Conservation (phyloP, 37 sponge, comb jelly and placozoan genomes). For the Geodia barretti region DNA sequence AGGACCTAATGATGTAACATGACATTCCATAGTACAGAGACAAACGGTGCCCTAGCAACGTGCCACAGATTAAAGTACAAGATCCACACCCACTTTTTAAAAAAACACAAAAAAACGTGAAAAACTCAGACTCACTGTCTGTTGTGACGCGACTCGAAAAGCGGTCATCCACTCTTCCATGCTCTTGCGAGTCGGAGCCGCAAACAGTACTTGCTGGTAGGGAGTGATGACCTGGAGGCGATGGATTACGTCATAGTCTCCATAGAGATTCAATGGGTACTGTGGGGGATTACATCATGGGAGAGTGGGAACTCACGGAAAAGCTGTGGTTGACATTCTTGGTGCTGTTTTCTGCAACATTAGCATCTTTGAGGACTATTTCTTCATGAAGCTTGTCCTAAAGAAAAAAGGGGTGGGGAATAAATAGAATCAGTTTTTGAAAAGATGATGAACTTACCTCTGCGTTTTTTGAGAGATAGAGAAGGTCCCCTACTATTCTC, state of each 20-base stretch:
- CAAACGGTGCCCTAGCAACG: too few relatives aligned
- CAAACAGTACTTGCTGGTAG: conserved; percentile 54
- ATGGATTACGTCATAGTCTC: conserved; percentile 4
- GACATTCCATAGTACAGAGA: too few relatives aligned
- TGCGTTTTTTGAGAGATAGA: conserved; percentile 39
- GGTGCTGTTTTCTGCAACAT: conserved; percentile 83
- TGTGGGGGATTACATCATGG: neutral
- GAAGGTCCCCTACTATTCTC: conserved; percentile 9
- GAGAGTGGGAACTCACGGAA: conserved; percentile 49
- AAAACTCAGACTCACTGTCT: conserved; percentile 5
- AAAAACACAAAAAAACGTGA: conserved; percentile 1
- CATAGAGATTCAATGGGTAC: conserved; percentile 5
- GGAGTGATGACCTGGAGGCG: conserved; percentile 69
- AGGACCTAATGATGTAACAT: too few relatives aligned
- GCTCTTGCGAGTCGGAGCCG: conserved; percentile 73
- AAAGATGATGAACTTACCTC: conserved; percentile 21
- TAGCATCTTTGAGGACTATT: conserved; percentile 64
- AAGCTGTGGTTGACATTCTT: conserved; percentile 89
- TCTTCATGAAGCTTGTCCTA: conserved; percentile 66
- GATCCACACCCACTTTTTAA: conserved; percentile 9
- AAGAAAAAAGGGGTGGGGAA: neutral
- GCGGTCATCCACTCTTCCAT: conserved; percentile 95
- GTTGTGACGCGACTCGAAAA: conserved; percentile 49
- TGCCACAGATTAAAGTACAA: conserved; percentile 12
- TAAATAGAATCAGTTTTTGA: neutral